phyloP scores from a whole-genome alignment of 2,888 invertebrate species.

The Cerastis leucographa region DNA sequence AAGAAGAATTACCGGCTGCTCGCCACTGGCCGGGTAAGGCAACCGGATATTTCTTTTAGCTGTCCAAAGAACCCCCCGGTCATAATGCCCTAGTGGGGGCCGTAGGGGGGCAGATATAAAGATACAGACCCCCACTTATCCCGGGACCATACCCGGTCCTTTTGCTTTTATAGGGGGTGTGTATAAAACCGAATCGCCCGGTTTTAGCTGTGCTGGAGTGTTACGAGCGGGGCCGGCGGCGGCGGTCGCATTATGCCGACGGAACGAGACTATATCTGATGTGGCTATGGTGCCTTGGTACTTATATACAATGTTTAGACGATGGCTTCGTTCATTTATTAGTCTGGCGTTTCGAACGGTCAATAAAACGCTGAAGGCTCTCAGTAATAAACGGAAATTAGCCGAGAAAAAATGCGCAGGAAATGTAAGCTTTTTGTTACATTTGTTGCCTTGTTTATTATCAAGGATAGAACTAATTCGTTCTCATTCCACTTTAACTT shows the following conservation, averaged over 20 bases:
- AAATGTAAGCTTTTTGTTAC: slow-evolving; percentile 55
- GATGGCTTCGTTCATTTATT: slow-evolving; percentile 81
- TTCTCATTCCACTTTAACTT: slow-evolving; percentile 33
- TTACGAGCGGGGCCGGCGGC: slow-evolving; percentile 89
- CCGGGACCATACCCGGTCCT: slow-evolving; percentile 89
- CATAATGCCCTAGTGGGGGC: slow-evolving; percentile 88
- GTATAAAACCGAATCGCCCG: slow-evolving; percentile 90
- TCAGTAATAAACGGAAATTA: slow-evolving; percentile 75
- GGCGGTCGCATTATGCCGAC: slow-evolving; percentile 84
- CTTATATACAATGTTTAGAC: slow-evolving; percentile 85
- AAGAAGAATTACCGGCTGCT: slow-evolving; percentile 87
- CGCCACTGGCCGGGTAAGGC: slow-evolving; percentile 84
- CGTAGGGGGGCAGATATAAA: slow-evolving; percentile 89
- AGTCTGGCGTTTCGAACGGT: slow-evolving; percentile 75
- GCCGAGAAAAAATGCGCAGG: slow-evolving; percentile 61
- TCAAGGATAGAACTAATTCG: slow-evolving; percentile 43
- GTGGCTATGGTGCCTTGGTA: slow-evolving; percentile 85
- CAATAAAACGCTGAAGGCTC: slow-evolving; percentile 80
- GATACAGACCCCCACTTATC: slow-evolving; percentile 90
- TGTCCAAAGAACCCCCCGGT: slow-evolving; percentile 90
- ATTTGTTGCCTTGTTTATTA: slow-evolving; percentile 58
- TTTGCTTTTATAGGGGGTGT: slow-evolving; percentile 91
- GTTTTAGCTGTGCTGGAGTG: slow-evolving; percentile 90
- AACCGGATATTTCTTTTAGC: slow-evolving; percentile 91
- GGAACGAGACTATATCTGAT: slow-evolving; percentile 85